Conservation (phyloP, 2,113 vertebrate species). For the Malurus cyaneus region DNA sequence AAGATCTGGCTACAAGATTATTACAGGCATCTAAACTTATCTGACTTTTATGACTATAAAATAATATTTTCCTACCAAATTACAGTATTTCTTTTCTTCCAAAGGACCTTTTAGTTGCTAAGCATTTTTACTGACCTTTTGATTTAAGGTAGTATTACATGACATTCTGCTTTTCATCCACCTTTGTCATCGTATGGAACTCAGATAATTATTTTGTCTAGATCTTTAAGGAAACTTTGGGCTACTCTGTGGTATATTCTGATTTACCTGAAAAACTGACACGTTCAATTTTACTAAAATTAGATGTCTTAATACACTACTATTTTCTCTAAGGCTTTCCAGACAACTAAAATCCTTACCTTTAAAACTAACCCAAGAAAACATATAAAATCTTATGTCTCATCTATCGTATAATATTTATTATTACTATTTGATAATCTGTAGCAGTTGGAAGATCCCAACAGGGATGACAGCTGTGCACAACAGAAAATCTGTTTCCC, state of each 20-base stretch:
- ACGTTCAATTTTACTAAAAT: not conserved
- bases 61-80: not conserved
- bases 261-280: not conserved
- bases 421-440: not conserved
- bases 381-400: not conserved
- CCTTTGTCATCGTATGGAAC: not conserved
- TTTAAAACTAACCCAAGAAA: not conserved
- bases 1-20: not conserved
- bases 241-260: not conserved
- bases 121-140: not conserved
- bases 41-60: not conserved
- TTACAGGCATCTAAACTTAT: not conserved
- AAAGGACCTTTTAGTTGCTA: not conserved
- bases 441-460: not conserved
- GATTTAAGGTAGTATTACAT: not conserved
- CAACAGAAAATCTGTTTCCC: not conserved
- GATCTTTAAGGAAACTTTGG: not conserved
- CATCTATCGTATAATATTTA: not conserved
- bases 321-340: not conserved
- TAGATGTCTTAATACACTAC: not conserved
- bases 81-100: not conserved
- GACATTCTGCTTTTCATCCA: not conserved
- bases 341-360: not conserved
- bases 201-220: not conserved
- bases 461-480: not conserved